Percentiles rank a stretch among this genome's conserved stretches.
phyloP scores from a whole-genome alignment of 2,797 vertebrate species.

The Arnoldichthys spilopterus region DNA sequence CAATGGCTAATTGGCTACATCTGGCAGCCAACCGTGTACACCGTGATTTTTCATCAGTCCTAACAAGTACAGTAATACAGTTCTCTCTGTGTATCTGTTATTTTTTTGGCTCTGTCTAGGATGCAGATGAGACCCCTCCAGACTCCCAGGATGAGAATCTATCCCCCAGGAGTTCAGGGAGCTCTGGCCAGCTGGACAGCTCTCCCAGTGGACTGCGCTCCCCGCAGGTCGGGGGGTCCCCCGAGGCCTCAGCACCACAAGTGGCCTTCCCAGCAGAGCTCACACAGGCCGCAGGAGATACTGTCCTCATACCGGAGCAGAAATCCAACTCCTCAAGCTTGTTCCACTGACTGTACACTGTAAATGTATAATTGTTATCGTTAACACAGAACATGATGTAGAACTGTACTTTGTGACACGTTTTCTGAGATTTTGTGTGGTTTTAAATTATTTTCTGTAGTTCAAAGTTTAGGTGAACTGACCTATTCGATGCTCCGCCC shows the following conservation, averaged over 20 bases:
- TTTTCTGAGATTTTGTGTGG: not conserved
- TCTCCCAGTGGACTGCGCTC: conserved; percentile 1
- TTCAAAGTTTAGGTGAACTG: not conserved
- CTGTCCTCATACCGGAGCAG: not conserved
- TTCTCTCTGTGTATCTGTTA: no score
- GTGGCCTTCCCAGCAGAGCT: not conserved
- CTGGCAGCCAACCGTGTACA: no score
- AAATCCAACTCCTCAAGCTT: not conserved
- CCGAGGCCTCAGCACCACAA: conserved; percentile 1
- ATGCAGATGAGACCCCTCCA: conserved; percentile 29
- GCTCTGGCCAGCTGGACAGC: not conserved
- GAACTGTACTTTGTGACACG: no score
- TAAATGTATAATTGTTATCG: not conserved
- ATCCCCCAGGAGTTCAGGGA: not conserved
- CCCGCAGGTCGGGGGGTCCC: conserved; percentile 12
- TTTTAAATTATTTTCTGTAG: not conserved
- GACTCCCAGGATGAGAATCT: conserved; percentile 5
- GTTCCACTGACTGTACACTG: not conserved
- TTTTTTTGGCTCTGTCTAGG: conserved; percentile 27
- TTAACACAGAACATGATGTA: not conserved
- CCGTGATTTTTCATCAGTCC: no score
- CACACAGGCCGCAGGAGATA: conserved; percentile 31
- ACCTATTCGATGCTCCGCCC: not conserved
- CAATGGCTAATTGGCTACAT: no score
- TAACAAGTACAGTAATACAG: no score